A percentile compares a stretch with the other conserved stretches of the same genome.
Evolutionary conservation across 2,888 invertebrate genomes (phyloP).

Genomic region (Timema cristinae): DNA sequence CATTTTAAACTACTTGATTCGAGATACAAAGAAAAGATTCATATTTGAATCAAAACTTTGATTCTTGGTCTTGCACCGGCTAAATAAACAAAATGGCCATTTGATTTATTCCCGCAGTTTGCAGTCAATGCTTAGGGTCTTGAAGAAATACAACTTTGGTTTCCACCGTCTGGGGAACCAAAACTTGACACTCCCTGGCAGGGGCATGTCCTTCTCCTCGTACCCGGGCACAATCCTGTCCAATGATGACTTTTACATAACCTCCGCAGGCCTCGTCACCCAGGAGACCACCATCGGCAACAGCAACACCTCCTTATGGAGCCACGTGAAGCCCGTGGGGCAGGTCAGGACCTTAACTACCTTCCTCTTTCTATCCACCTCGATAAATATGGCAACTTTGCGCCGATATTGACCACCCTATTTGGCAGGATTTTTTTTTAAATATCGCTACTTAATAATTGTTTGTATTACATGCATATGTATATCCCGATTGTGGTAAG

Average conservation of each 20-base stretch:
- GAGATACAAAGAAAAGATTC: too few species aligned
- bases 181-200: constrained; percentile 49
- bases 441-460: too few species aligned
- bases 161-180: constrained; percentile 41
- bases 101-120: constrained; percentile 46
- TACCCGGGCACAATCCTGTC: constrained; percentile 57
- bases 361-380: not conserved
- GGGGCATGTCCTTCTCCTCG: constrained; percentile 58
- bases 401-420: too few species aligned
- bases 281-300: constrained; percentile 69
- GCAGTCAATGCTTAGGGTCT: constrained; percentile 61
- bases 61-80: not conserved
- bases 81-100: not conserved
- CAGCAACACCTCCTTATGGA: constrained; percentile 57
- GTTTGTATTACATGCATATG: too few species aligned
- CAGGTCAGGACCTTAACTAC: constrained; percentile 40
- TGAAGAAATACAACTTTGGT: constrained; percentile 62
- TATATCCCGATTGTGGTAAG: too few species aligned
- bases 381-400: too few species aligned
- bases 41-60: not conserved
- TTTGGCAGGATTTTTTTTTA: too few species aligned
- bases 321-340: constrained; percentile 51
- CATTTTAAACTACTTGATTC: not conserved
- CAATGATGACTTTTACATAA: constrained; percentile 61
- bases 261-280: constrained; percentile 56